Evolutionary conservation across 2,113 vertebrate genomes (phyloP).

Genomic region (Fukomys damarensis): DNA sequence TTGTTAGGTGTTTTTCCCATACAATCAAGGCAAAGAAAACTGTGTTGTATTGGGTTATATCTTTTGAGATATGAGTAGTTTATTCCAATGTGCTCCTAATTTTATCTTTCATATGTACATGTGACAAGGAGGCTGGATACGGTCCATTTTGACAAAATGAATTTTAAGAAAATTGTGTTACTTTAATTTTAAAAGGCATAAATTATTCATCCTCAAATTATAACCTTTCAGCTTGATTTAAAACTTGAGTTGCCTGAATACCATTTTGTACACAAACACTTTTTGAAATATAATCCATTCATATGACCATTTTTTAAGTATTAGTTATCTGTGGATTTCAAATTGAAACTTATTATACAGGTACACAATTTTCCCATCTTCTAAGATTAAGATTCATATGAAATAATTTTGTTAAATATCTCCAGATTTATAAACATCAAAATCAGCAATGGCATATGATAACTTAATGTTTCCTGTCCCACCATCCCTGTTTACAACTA

Average conservation of each 20-base stretch:
- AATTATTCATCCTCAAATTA: conserved; percentile 32
- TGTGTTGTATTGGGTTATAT: background rate
- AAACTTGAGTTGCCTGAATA: background rate
- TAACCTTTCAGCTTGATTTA: background rate
- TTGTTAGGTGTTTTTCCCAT: background rate
- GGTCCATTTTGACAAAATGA: background rate
- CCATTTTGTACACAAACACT: background rate
- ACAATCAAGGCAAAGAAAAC: background rate
- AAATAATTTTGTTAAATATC: background rate
- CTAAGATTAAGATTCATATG: background rate
- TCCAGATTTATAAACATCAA: background rate
- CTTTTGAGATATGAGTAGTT: background rate
- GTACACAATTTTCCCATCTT: background rate
- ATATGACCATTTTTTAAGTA: background rate
- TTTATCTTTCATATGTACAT: background rate
- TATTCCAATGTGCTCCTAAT: background rate
- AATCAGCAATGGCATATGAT: background rate
- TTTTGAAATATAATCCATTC: background rate
- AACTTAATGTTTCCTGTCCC: background rate
- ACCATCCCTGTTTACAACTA: background rate
- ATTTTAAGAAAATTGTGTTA: background rate
- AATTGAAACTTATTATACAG: background rate
- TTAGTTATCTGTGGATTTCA: background rate
- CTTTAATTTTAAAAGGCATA: conserved; percentile 17
- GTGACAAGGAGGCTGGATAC: background rate